Conservation (phyloP, 1,140 invertebrate species). For the Tribolium castaneum region DNA sequence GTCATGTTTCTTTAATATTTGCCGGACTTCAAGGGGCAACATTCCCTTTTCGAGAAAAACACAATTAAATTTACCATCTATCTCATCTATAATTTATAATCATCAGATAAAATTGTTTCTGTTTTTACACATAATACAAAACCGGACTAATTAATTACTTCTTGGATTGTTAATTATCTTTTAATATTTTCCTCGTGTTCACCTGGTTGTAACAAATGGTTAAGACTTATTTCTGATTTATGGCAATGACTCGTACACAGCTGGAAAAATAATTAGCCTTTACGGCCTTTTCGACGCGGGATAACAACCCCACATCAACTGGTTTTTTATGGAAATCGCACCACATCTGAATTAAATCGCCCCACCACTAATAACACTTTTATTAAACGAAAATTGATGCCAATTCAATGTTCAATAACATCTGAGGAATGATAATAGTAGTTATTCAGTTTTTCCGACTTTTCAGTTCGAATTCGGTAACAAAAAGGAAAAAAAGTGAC, state of each 20-base stretch:
- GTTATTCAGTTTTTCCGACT: no score
- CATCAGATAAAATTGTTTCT: constrained; percentile 22
- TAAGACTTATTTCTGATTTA: constrained; percentile 32
- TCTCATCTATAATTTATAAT: constrained; percentile 23
- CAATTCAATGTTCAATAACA: no score
- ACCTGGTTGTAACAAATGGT: constrained; percentile 34
- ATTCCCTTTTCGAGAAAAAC: neutral
- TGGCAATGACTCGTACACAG: neutral
- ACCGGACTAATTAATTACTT: constrained; percentile 14
- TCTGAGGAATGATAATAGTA: no score
- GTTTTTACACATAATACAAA: constrained; percentile 13
- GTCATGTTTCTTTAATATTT: constrained; percentile 15
- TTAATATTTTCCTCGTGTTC: constrained; percentile 38
- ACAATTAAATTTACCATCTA: constrained; percentile 15
- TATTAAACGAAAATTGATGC: neutral
- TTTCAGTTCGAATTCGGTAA: no score
- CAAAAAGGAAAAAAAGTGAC: no score
- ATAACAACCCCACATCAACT: constrained; percentile 1
- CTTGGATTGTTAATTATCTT: constrained; percentile 26
- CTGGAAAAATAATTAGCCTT: constrained; percentile 27
- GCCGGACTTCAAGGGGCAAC: neutral
- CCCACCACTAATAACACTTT: neutral
- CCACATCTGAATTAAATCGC: neutral
- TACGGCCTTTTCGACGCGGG: neutral
- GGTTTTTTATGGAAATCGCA: constrained; percentile 7